Base-by-base conservation (phyloP, 2,888 invertebrate species). In the Itoplectis maculator region DNA sequence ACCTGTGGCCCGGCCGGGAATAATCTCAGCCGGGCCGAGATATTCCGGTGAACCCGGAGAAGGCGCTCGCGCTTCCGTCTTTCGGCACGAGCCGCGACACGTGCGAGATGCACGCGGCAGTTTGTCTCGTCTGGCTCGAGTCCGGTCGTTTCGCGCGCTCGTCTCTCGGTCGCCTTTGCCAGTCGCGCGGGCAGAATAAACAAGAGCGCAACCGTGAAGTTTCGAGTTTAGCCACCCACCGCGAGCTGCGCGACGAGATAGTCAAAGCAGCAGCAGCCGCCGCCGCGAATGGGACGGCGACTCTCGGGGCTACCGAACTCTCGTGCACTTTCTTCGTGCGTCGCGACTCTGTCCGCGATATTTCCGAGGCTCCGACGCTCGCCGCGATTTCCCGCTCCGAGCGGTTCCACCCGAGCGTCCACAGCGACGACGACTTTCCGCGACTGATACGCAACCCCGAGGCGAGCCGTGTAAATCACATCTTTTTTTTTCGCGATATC, bases 171-270 rank as follows among this genome's bases (percentile, higher is more conserved):
- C 54, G 40, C 23, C n/a, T 61, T 59, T 66, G 65, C 66, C 40
- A 37, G 69, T 45, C 20, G n/a, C 40, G 66, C 66, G 66, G 47
- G 75, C 63, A 79, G 82, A 82, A 82, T 79, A 82, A 82, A 82
- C 82, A 82, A 77, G 76, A 79, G 13, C 29, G 56, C 76, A n/a
- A 72, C 73, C 76, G 76, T 82, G 76, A 79, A 82, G 72, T 79
- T 76, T 79, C 79, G 69, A 76, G 73, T 77, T 82, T 63, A 79
- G 73, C 82, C 82, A 82, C 82, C 82, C 82, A 79, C 82, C 20
- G 68, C 47, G 82, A n/a, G n/a, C n/a, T 11, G 4, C 40, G 76
- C 15, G n/a, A 9, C 23, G 40, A 49, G 61, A 76, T 68, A 66
- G 49, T 59, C 68, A 40, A 61, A 76, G 54, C 65, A n/a, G 37